These are phyloP conservation scores for Boleophthalmus pectinirostris DNA, from an alignment of 2,113 vertebrate species.

Conservation along the genomic window DNA sequence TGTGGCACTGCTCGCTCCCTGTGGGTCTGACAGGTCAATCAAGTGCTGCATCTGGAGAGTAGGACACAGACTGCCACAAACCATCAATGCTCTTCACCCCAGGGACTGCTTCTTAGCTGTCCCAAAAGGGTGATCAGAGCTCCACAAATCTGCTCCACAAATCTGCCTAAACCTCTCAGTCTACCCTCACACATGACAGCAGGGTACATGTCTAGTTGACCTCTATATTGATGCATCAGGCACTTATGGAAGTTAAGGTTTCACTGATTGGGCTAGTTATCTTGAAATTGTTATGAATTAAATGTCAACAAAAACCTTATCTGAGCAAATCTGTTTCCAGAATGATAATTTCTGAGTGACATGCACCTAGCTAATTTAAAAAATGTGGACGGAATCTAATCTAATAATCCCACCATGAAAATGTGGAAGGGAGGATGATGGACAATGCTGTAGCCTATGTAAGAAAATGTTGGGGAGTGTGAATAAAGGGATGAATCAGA, in stretches of 20 bases:
- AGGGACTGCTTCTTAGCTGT: conserved; percentile 51
- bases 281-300: background rate
- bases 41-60: conserved; percentile 66
- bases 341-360: too few relatives aligned
- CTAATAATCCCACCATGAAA: too few relatives aligned
- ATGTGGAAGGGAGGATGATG: too few relatives aligned
- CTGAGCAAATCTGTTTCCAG: too few relatives aligned
- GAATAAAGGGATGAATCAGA: too few relatives aligned
- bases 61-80: conserved; percentile 44
- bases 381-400: too few relatives aligned
- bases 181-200: conserved; percentile 61
- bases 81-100: conserved; percentile 67
- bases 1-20: conserved; percentile 46
- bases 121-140: conserved; percentile 41
- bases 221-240: background rate
- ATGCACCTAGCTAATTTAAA: too few relatives aligned
- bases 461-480: too few relatives aligned
- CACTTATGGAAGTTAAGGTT: background rate
- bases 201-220: conserved; percentile 29
- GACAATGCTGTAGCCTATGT: too few relatives aligned
- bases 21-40: conserved; percentile 70
- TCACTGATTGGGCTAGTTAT: background rate
- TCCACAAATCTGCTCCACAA: conserved; percentile 52
- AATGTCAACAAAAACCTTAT: background rate
- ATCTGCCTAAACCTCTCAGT: conserved; percentile 65